Conservation (phyloP, 2,888 invertebrate genomes). For the Stenichneumon culpator region DNA sequence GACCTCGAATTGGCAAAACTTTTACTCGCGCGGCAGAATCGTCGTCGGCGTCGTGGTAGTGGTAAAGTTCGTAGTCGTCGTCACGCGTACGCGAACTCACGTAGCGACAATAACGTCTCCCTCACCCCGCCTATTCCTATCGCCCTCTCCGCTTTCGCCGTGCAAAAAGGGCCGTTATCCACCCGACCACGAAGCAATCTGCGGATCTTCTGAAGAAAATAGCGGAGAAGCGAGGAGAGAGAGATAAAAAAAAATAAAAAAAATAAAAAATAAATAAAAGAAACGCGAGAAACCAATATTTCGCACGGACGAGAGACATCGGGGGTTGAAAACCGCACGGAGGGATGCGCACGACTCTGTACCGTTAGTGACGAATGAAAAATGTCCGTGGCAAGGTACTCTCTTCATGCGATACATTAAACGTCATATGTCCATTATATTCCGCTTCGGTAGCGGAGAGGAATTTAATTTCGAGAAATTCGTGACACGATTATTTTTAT, state of each 20-base stretch:
- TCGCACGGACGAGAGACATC: background rate
- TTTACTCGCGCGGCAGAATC: conserved; percentile 47
- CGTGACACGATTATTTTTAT: background rate
- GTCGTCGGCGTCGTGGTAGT: conserved; percentile 12
- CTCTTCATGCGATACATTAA: conserved; percentile 6
- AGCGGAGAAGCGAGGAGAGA: conserved; percentile 12
- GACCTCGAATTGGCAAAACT: conserved; percentile 61
- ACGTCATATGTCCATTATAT: background rate
- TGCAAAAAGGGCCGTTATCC: conserved; percentile 60
- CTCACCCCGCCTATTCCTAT: conserved; percentile 37
- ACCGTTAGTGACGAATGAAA: background rate
- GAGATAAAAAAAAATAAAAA: conserved; percentile 21
- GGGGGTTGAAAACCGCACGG: conserved; percentile 6
- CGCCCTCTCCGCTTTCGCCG: conserved; percentile 19
- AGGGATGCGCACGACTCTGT: background rate
- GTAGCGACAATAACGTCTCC: conserved; percentile 60
- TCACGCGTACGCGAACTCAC: conserved; percentile 58
- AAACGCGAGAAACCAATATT: conserved; percentile 36
- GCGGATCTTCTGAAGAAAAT: conserved; percentile 41
- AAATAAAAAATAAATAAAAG: conserved; percentile 2
- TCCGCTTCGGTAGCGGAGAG: background rate
- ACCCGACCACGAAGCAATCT: conserved; percentile 52
- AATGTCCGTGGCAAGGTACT: background rate
- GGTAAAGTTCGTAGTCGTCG: conserved; percentile 19
- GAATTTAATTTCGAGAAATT: conserved; percentile 29